Evolutionary conservation across 2,113 vertebrate genomes (phyloP).

Genomic region (Callorhinus ursinus): DNA sequence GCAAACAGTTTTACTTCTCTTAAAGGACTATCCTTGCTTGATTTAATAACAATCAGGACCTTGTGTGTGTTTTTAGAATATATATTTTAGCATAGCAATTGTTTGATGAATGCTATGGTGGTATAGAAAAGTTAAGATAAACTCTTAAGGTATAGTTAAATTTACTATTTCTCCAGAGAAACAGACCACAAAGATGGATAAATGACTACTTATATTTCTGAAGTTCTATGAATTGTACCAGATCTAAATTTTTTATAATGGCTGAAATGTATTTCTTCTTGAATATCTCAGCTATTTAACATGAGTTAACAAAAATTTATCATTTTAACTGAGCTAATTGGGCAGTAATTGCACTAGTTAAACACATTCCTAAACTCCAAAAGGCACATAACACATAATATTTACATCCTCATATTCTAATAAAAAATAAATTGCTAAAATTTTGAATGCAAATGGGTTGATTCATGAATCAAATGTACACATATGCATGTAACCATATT

Average conservation of each 20-base stretch:
- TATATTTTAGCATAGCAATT: not conserved
- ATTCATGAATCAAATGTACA: not conserved
- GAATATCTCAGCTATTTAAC: not conserved
- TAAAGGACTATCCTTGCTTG: not conserved
- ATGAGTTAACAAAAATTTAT: not conserved
- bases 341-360: not conserved
- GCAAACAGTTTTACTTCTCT: not conserved
- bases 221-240: not conserved
- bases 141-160: not conserved
- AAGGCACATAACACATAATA: not conserved
- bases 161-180: not conserved
- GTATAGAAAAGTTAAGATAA: not conserved
- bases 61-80: not conserved
- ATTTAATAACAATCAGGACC: not conserved
- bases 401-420: not conserved
- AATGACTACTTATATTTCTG: not conserved
- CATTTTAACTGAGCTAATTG: not conserved
- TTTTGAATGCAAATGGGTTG: not conserved
- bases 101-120: not conserved
- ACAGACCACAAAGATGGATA: not conserved
- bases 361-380: not conserved
- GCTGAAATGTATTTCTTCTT: not conserved
- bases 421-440: constrained; percentile 5
- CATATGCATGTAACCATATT: not conserved
- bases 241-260: not conserved